These are phyloP conservation scores for Cerceris rybyensis DNA, from an alignment of 2,888 invertebrate genomes.

Conservation along the genomic window DNA sequence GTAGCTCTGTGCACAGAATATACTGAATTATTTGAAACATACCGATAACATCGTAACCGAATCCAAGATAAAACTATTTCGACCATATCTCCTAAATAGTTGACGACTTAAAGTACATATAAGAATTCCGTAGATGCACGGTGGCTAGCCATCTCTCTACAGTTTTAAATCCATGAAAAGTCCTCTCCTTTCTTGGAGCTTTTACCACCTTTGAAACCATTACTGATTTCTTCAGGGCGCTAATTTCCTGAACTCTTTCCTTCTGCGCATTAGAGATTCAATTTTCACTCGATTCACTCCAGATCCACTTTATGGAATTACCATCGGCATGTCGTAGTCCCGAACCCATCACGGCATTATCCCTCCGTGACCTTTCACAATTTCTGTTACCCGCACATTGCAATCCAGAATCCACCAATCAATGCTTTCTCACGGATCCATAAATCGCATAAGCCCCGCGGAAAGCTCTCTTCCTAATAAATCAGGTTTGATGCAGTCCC, in stretches of 20 bases:
- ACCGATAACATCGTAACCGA: no score
- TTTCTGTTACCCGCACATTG: slow-evolving; percentile 45
- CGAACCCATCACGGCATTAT: slow-evolving; percentile 52
- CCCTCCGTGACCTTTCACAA: slow-evolving; percentile 60
- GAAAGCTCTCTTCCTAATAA: slow-evolving; percentile 48
- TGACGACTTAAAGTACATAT: not conserved
- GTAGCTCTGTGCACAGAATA: no score
- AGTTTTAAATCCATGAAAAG: slow-evolving; percentile 4
- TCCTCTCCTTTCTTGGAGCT: not conserved
- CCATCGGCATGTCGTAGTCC: slow-evolving; percentile 21
- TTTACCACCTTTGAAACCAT: not conserved
- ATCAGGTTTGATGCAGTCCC: slow-evolving; percentile 54
- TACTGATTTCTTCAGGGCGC: slow-evolving; percentile 32
- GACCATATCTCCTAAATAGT: no score
- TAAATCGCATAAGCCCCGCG: slow-evolving; percentile 62
- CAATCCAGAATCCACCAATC: slow-evolving; percentile 60
- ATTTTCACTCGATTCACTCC: slow-evolving; percentile 43
- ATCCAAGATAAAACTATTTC: no score
- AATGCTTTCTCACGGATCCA: slow-evolving; percentile 59
- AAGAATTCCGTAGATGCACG: not conserved
- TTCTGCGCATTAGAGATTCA: slow-evolving; percentile 31
- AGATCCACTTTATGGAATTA: slow-evolving; percentile 57
- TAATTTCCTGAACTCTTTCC: slow-evolving; percentile 37
- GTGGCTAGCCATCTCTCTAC: not conserved
- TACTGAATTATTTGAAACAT: no score